Base-by-base conservation (phyloP, 2,797 vertebrate species). In the Takifugu rubripes region DNA sequence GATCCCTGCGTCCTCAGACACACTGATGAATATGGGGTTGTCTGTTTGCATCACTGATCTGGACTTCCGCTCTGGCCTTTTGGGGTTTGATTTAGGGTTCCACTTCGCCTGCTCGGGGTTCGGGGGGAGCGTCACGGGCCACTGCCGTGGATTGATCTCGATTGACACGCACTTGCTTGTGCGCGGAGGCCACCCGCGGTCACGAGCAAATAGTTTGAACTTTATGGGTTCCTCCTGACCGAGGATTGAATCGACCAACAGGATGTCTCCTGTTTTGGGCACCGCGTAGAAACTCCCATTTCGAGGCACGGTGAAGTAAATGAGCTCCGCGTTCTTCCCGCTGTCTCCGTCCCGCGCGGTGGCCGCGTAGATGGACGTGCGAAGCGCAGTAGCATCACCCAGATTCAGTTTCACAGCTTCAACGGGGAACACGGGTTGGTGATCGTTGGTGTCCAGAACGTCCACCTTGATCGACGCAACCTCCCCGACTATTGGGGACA, bases 381-480 rank as follows among this genome's bases (percentile, higher is more conserved):
- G 84, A 15, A 94, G 89, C n/a, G 93, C 87, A 12, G 93, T 93
- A 42, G 93, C 92, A 74, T 94, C 93, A 24, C 90, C 93, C 77
- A 95, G 78, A 58, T 75, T 89, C 54, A 94, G 86, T 48, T 71
- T 90, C 59, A 91, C 83, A 10, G 79, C 73, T 2, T 58, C 51
- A 25, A 74, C 67, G 10, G 66, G 68, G 71, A 94, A 94, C 26
- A 84, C 83, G 33, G 94, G 94, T 55, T 90, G 86, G 86, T 94
- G 92, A 88, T 95, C 94, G 84, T 95, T 95, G 46, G 90, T 92
- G 86, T 95, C 94, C 80, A 94, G 77, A 24, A 95, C 93, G 66
- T 92, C 91, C 68, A 95, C 89, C 59, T 88, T 89, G 50, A 95
- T 71, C 10, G 87, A 79, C 46, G 92, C 94, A 67, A 92, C 85